phyloP scores from a whole-genome alignment of 2,113 vertebrate genomes.

The human region DNA sequence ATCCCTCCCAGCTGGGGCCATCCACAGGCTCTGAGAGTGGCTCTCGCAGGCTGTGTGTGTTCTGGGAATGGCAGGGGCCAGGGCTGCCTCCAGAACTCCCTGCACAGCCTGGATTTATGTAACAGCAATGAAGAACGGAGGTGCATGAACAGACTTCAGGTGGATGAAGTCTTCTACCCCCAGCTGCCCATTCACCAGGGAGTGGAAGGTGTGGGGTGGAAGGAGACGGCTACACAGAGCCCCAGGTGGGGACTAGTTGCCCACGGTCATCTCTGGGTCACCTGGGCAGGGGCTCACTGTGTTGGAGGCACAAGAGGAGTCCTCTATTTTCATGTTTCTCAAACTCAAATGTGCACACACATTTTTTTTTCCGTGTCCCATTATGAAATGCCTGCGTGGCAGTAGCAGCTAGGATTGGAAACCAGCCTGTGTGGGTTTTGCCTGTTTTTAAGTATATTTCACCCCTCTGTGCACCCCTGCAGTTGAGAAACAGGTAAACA shows the following conservation, averaged over 20 bases:
- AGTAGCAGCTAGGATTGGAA: not conserved
- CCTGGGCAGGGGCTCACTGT: fast-evolving
- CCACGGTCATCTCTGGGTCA: fast-evolving
- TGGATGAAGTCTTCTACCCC: not conserved
- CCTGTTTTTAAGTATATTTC: not conserved
- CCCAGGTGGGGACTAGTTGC: too few species aligned
- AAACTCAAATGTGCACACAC: too few species aligned
- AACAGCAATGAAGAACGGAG: not conserved
- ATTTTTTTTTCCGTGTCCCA: not conserved
- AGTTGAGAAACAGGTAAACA: not conserved
- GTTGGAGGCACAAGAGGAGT: not conserved
- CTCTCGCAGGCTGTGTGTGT: fast-evolving
- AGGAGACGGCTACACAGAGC: not conserved
- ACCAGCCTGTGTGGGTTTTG: not conserved
- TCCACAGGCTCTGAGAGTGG: not conserved
- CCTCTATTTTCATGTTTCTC: too few species aligned
- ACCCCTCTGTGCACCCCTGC: not conserved
- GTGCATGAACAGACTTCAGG: too few species aligned
- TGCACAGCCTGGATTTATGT: not conserved
- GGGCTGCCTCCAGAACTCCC: not conserved
- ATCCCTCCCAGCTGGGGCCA: not conserved
- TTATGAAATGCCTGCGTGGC: not conserved
- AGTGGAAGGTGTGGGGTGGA: not conserved
- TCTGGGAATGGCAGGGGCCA: not conserved
- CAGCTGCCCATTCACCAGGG: too few species aligned